Evolutionary conservation across 2,797 vertebrate species (phyloP), one percentile per base, ranked within the genome.

Genomic region (Anniella stebbinsi): DNA sequence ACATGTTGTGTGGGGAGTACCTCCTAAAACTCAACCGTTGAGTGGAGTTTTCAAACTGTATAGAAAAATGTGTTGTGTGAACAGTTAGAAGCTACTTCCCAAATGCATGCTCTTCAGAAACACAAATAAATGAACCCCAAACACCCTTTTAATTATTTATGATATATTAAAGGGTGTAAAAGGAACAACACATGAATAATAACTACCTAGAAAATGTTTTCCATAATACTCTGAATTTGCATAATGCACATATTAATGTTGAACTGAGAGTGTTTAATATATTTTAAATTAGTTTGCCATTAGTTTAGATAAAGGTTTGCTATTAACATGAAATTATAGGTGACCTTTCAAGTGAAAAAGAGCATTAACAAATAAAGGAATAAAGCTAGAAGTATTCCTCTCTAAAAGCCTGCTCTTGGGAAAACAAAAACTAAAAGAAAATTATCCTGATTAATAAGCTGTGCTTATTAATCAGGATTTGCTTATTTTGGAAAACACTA

Each of bases 81-180:
- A n/a, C n/a, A n/a, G 87, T 84, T 92, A 75, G 93, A 94, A 91
- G 51, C 51, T 60, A 60, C 80, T 89, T 81, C 63, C 78, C 28
- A 77, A 69, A 66, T 41, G 9, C 12, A 54, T 23, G 18, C 38
- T 88, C 82, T 83, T 87, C 91, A 84, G 82, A 67, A 0, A 3
- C 54, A 87, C 83, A 93, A 92, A 81, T 87, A 83, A 90, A 87
- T 83, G 80, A 90, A 75, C 86, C 60, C 30, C 60, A 83, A 80
- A 38, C 48, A 83, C 11, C 72, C 85, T 90, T 0, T 0, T 54
- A 87, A 75, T 84, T 51, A 92, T 63, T 84, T 80, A 1, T 69
- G 21, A 86, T 21, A 0, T 1, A 75, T 17, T 84, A 82, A 63
- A 36, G 45, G 81, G 45, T 23, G 38, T 66, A 78, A 83, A 72